Evolutionary conservation across 1,140 invertebrate species (phyloP), one percentile per base, ranked within the genome.

Genomic region (Phortica variegata): DNA sequence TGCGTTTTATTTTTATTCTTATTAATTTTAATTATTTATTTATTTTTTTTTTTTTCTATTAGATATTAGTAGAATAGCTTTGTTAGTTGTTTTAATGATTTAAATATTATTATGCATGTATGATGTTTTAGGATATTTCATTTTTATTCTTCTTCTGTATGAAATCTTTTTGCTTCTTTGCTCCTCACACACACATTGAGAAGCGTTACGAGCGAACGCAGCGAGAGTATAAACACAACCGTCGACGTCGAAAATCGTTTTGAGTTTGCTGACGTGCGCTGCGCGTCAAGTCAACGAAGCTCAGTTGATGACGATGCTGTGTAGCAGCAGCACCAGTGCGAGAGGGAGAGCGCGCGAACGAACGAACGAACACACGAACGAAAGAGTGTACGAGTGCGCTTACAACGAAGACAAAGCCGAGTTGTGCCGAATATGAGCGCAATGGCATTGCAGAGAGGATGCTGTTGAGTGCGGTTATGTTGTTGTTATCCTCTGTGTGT

Each of bases 231-330:
- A n/a, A 47, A 72, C 46, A 48, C 68, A 72, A 72, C 68, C 68
- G 68, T 72, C 63, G 60, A 68, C 68, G 59, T 72, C 63, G 68
- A 72, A 68, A 65, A 57, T 72, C 68, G 68, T 70, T 71, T 63
- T 69, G 61, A 68, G 56, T 65, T 65, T 69, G 59, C 55, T 38
- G 47, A 43, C 56, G 34, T 39, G 9, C 12, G 13, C 44, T 39
- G 44, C 21, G n/a, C n/a, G n/a, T n/a, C n/a, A n/a, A n/a, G n/a
- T n/a, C 34, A 47, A 21, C 20, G 40, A 34, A 16, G 3, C 44
- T 47, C 19, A 38, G 44, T 36, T 38, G 37, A 32, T n/a, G 33
- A 26, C 32, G 21, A n/a, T n/a, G n/a, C n/a, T n/a, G n/a, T n/a
- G n/a, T n/a, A n/a, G n/a, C n/a, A n/a, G n/a, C n/a, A n/a, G n/a